Evolutionary conservation across 2,888 invertebrate genomes (phyloP).

Genomic region (Baccha elongata): DNA sequence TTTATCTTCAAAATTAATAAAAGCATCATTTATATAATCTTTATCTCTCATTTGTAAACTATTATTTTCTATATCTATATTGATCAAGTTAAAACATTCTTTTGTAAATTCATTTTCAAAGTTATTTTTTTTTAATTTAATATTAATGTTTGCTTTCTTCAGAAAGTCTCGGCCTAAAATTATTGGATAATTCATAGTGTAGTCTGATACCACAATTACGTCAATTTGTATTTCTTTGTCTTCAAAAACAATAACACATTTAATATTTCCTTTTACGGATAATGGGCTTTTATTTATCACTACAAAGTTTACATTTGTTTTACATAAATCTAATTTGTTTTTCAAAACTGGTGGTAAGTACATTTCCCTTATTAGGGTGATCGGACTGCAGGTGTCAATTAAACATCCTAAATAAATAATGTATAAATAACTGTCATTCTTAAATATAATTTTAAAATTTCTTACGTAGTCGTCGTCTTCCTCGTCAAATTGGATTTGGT

Average conservation of each 20-base stretch:
- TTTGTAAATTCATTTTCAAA: neutral
- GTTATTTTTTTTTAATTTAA: neutral
- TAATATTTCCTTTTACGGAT: neutral
- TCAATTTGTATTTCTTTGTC: neutral
- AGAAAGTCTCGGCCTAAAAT: conserved; percentile 3
- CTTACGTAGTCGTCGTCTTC: no score
- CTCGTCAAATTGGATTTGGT: no score
- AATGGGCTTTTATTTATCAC: neutral
- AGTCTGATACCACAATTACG: neutral
- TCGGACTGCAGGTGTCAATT: no score
- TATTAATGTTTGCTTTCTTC: neutral
- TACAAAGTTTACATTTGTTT: no score
- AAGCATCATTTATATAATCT: neutral
- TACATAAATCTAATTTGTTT: no score
- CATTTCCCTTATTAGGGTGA: no score
- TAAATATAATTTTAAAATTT: no score
- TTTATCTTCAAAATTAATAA: no score
- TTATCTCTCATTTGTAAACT: neutral
- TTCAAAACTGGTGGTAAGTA: no score
- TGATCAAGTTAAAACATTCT: neutral
- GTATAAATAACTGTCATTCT: no score
- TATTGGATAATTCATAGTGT: neutral
- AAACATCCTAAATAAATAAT: no score
- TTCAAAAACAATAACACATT: neutral
- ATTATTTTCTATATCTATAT: neutral